Percentiles rank a stretch among this genome's conserved stretches.
phyloP scores from a whole-genome alignment of 2,888 invertebrate genomes.

The Sinhomidia bicolor region DNA sequence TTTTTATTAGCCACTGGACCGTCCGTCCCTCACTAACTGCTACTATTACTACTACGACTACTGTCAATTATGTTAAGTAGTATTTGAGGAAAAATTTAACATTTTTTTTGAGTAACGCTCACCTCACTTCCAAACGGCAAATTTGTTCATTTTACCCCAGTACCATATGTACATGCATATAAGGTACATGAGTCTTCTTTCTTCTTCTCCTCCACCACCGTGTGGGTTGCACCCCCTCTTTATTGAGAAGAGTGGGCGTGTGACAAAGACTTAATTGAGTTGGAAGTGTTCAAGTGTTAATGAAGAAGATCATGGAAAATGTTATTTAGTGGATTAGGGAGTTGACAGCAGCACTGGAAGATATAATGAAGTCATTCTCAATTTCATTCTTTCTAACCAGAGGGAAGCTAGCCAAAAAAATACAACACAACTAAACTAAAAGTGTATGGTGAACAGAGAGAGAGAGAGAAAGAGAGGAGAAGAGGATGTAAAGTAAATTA shows the following conservation, averaged over 20 bases:
- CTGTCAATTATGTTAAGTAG: background rate
- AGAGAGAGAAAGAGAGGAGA: too few species aligned
- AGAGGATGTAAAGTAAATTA: slow-evolving; percentile 57
- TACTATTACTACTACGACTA: background rate
- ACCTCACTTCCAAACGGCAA: too few species aligned
- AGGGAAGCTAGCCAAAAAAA: slow-evolving; percentile 64
- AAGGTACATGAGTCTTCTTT: background rate
- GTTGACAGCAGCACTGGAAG: slow-evolving; percentile 66
- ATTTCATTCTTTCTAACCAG: slow-evolving; percentile 50
- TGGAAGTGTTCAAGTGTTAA: slow-evolving; percentile 79
- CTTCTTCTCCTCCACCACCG: too few species aligned
- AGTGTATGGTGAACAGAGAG: slow-evolving; percentile 54
- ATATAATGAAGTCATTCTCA: slow-evolving; percentile 70
- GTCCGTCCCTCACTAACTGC: too few species aligned
- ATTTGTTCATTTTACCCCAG: slow-evolving; percentile 37
- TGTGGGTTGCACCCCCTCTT: background rate
- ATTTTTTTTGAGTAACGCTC: background rate
- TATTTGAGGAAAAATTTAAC: slow-evolving; percentile 23
- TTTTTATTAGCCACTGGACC: slow-evolving; percentile 35
- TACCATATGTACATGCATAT: background rate
- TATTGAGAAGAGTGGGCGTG: slow-evolving; percentile 66
- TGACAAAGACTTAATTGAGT: slow-evolving; percentile 77
- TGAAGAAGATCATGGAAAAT: slow-evolving; percentile 79
- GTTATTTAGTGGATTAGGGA: slow-evolving; percentile 80
- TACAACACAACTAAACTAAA: slow-evolving; percentile 52